Percentiles rank a stretch among this genome's conserved stretches.
Evolutionary conservation across 2,113 vertebrate genomes (phyloP).

Genomic region (Butastur rufipennis): DNA sequence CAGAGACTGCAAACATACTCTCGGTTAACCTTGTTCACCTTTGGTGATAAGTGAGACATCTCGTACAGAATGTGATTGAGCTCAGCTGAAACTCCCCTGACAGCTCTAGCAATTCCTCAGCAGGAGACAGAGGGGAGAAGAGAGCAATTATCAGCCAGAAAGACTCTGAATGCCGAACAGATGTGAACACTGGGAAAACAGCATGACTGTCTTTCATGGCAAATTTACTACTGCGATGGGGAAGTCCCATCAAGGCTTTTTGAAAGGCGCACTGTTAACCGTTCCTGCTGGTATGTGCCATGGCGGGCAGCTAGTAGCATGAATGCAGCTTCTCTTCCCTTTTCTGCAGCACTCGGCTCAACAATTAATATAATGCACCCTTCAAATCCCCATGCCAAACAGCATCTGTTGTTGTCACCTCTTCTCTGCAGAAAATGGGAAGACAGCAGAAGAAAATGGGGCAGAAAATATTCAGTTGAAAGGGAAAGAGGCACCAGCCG

Average conservation of each 20-base stretch:
- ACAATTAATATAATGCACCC: not conserved
- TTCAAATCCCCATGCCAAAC: not conserved
- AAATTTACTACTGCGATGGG: not conserved
- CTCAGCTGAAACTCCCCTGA: not conserved
- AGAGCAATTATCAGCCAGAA: slow-evolving; percentile 31
- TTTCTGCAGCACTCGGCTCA: not conserved
- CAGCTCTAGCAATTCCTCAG: not conserved
- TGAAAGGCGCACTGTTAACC: not conserved
- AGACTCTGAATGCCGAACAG: not conserved
- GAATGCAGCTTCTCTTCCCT: not conserved
- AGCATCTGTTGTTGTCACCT: slow-evolving; percentile 1
- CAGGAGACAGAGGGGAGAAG: not conserved
- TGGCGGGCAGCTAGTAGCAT: not conserved
- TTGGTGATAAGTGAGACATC: not conserved
- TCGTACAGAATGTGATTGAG: not conserved
- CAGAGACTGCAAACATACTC: not conserved
- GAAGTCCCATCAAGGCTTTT: not conserved
- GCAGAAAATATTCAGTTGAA: not conserved
- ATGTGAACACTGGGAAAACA: not conserved
- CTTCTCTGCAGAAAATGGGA: not conserved
- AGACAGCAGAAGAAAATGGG: not conserved
- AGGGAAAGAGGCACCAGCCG: not conserved
- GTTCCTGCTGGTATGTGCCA: not conserved
- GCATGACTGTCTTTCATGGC: not conserved
- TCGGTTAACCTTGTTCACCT: not conserved